Evolutionary conservation across 2,888 invertebrate species (phyloP), one percentile per base, ranked within the genome.

Genomic region (Strigamia transsilvanica): DNA sequence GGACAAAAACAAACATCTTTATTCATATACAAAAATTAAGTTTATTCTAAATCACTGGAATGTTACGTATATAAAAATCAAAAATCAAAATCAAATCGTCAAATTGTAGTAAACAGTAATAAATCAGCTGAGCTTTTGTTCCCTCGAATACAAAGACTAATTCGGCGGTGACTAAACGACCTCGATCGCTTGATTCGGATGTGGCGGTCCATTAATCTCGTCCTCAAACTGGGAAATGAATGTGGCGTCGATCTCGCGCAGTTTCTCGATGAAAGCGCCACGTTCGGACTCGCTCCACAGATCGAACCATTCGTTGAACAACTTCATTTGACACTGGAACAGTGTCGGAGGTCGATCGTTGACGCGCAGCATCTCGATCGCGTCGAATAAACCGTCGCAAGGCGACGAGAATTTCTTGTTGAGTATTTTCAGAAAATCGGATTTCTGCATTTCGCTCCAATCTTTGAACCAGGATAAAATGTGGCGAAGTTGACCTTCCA

Each of bases 391-490:
- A 13, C 66, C 81, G 34, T 81, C 38, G 23, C 73, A 38, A 9
- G 90, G 90, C 21, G 91, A 90, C 12, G 91, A 90, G 84, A 91
- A 91, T 84, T 90, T 91, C 85, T 93, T 92, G 41, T 93, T 91
- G 73, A 95, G 88, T 83, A 95, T 91, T 0, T 93, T 93, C 83
- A 95, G 87, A 88, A 96, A 96, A 87, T 96, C 96, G 83, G 93
- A 93, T 82, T 94, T 90, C 87, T 96, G 95, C 87, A 95, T 90
- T 87, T 95, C 95, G 87, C 95, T 95, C 92, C 94, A 96, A 88
- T 95, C 95, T 86, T 92, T 91, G 86, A 96, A 96, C 96, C 96
- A 96, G 87, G 94, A 93, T 82, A 93, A 90, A 84, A 95, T 89
- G 87, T 95, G 96, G 82, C 94, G 91, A 85, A 95, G 90, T 88